A percentile compares a stretch with the other conserved stretches of the same genome.
phyloP scores from a whole-genome alignment of 2,888 invertebrate genomes.

The Mesorhabditis spiculigera region DNA sequence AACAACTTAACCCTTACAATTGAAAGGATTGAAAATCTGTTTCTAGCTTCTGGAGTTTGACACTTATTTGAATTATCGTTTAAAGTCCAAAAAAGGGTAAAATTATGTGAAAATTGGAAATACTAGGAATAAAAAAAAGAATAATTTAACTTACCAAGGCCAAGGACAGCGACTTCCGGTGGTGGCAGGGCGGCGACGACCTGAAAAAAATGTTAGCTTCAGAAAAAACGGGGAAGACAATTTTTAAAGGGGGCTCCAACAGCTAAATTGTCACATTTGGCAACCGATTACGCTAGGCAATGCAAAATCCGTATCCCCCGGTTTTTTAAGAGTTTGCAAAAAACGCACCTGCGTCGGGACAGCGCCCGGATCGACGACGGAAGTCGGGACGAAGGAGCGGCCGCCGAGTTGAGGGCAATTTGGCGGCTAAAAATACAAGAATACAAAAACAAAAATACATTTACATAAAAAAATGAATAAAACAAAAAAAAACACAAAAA shows the following conservation, averaged over 20 bases:
- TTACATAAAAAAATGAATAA: neutral
- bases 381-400: neutral
- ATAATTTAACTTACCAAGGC: neutral
- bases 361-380: neutral
- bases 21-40: no score
- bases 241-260: neutral
- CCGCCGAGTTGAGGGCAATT: neutral
- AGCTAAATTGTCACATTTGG: no score
- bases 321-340: neutral
- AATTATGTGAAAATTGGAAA: no score
- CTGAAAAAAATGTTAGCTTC: neutral
- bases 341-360: neutral
- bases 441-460: neutral
- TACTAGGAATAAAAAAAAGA: no score
- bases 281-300: neutral
- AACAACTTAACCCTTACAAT: no score
- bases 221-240: neutral
- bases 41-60: no score
- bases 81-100: no score
- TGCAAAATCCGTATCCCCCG: neutral
- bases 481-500: neutral
- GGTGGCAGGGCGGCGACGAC: slow-evolving; percentile 3
- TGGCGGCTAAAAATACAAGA: neutral
- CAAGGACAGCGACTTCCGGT: neutral
- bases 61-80: no score